These are phyloP conservation scores for Metaphire vulgaris DNA, from an alignment of 1,140 invertebrate species.

Conservation along the genomic window DNA sequence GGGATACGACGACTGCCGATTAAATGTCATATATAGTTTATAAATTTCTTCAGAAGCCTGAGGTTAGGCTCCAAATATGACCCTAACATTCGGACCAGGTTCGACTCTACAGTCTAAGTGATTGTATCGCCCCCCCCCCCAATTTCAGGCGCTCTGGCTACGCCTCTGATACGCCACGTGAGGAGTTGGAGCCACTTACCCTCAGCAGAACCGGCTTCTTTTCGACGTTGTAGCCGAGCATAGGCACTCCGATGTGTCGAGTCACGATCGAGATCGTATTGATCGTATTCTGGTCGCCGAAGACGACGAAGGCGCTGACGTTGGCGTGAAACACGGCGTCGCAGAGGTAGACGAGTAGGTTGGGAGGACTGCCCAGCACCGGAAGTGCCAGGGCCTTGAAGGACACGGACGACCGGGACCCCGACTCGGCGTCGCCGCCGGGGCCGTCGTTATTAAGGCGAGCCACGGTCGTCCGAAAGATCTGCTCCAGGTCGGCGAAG, in stretches of 20 bases:
- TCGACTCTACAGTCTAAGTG: no score
- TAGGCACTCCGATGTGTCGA: constrained; percentile 18
- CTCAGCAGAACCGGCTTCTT: background rate
- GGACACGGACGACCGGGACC: background rate
- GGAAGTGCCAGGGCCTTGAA: background rate
- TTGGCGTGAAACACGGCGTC: background rate
- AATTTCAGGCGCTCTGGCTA: no score
- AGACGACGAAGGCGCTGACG: constrained; percentile 22
- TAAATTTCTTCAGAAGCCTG: no score
- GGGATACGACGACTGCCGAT: no score
- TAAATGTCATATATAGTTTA: no score
- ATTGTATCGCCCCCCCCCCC: no score
- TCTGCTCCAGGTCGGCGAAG: background rate
- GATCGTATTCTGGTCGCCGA: constrained; percentile 16
- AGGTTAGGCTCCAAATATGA: no score
- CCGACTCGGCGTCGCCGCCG: background rate
- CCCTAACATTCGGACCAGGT: no score
- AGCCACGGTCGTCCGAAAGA: background rate
- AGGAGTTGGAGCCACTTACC: background rate
- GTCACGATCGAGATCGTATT: constrained; percentile 23
- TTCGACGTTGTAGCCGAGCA: constrained; percentile 25
- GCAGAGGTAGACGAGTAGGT: constrained; percentile 24
- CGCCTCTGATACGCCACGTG: no score
- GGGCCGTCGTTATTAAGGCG: background rate
- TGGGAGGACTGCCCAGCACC: background rate